Conservation (phyloP, 2,113 vertebrate genomes). For the Damaliscus lunatus region DNA sequence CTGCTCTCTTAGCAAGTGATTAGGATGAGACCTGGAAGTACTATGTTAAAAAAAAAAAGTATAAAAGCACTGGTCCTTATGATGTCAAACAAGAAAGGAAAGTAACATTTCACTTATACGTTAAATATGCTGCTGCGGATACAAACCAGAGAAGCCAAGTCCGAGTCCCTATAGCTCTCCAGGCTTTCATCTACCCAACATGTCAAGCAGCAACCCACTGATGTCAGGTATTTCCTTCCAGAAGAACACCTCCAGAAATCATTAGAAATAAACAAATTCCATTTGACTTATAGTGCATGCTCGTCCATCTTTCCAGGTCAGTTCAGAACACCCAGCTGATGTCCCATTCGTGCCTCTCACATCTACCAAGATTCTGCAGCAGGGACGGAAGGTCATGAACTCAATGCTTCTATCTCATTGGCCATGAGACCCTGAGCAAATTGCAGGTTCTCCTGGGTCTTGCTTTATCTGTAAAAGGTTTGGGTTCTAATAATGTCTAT, state of each 20-base stretch:
- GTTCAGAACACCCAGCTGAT: not conserved
- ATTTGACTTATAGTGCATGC: not conserved
- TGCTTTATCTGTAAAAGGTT: not conserved
- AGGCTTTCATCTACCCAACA: not conserved
- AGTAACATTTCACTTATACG: not conserved
- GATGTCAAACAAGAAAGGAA: not conserved
- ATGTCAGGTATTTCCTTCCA: not conserved
- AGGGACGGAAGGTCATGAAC: not conserved
- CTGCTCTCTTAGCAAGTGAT: not conserved
- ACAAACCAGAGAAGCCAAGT: not conserved
- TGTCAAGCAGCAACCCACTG: not conserved
- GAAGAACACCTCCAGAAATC: not conserved
- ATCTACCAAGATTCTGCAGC: not conserved
- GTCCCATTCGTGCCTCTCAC: not conserved
- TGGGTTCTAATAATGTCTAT: not conserved
- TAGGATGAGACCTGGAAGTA: not conserved
- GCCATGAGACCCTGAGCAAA: not conserved
- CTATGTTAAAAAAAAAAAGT: not conserved
- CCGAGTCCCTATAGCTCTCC: not conserved
- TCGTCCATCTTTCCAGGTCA: not conserved
- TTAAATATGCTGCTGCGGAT: not conserved
- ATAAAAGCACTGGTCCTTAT: not conserved
- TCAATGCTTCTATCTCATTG: too few species aligned
- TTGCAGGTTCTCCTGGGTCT: not conserved
- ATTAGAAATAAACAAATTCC: not conserved